Percentiles rank a stretch among this genome's conserved stretches.
These are phyloP conservation scores for Eurois occulta DNA, from an alignment of 2,888 invertebrate genomes.

Conservation along the genomic window DNA sequence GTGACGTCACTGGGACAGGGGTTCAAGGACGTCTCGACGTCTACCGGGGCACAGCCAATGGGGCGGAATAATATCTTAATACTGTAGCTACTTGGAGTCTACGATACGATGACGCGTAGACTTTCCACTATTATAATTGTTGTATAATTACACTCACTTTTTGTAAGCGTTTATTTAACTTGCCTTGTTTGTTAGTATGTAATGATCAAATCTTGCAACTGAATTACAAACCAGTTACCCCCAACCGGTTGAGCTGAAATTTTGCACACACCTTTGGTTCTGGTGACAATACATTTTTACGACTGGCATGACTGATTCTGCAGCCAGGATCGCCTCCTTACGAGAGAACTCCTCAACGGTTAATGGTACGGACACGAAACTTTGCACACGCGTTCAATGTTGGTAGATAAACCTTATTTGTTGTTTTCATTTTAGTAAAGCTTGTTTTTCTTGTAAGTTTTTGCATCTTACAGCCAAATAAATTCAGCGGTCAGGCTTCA, in stretches of 20 bases:
- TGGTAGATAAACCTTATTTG: neutral
- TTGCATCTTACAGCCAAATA: too few relatives aligned
- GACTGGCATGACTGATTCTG: neutral
- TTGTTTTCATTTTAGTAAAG: too few relatives aligned
- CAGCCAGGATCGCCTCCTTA: neutral
- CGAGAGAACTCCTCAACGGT: neutral
- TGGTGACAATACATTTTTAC: constrained; percentile 1
- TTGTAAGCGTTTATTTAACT: too few relatives aligned
- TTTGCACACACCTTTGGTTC: neutral
- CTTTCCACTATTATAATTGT: neutral
- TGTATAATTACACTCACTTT: neutral
- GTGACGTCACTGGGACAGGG: constrained; percentile 36
- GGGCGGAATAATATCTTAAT: constrained; percentile 14
- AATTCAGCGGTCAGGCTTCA: neutral
- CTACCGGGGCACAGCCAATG: neutral
- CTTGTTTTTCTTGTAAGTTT: too few relatives aligned
- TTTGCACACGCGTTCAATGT: neutral
- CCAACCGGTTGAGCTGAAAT: neutral
- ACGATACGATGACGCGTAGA: neutral
- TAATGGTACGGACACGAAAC: neutral
- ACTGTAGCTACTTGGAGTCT: neutral
- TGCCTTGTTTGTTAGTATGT: neutral
- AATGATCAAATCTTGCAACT: neutral
- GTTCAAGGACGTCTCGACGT: constrained; percentile 53
- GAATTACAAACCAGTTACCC: neutral